phyloP scores from a whole-genome alignment of 2,888 invertebrate species.

The Nomada goodeniana region DNA sequence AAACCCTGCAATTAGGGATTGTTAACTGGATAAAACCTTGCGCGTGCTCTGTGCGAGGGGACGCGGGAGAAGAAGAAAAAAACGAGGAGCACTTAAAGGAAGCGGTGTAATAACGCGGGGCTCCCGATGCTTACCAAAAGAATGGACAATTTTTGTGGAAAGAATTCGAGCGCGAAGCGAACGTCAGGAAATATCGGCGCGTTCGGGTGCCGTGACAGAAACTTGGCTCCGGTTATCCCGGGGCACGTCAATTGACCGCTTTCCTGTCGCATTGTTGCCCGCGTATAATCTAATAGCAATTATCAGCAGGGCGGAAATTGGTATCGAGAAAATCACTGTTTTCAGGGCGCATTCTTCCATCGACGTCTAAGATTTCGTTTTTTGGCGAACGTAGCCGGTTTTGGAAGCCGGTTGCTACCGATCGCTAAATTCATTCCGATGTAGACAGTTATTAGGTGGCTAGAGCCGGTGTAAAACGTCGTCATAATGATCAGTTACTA shows the following conservation, averaged over 20 bases:
- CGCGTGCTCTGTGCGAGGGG: slow-evolving; percentile 69
- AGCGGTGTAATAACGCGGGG: neutral
- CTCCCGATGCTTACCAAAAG: neutral
- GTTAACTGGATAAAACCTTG: slow-evolving; percentile 75
- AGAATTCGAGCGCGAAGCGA: neutral
- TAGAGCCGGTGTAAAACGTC: slow-evolving; percentile 80
- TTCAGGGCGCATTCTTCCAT: slow-evolving; percentile 12
- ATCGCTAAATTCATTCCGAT: slow-evolving; percentile 76
- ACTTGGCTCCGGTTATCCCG: neutral
- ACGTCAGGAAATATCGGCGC: neutral
- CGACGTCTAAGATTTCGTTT: slow-evolving; percentile 11
- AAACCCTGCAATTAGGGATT: slow-evolving; percentile 77
- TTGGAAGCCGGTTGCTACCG: slow-evolving; percentile 50
- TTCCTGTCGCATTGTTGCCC: neutral
- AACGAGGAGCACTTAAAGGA: slow-evolving; percentile 36
- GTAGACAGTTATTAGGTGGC: slow-evolving; percentile 78
- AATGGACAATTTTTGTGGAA: neutral
- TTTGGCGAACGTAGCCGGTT: slow-evolving; percentile 31
- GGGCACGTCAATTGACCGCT: neutral
- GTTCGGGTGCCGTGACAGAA: neutral
- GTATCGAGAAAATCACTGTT: slow-evolving; percentile 22
- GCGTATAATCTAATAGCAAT: neutral
- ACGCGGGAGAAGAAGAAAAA: slow-evolving; percentile 30
- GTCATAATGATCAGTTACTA: slow-evolving; percentile 78
- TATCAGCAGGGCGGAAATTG: slow-evolving; percentile 22